A percentile compares a stretch with the other conserved stretches of the same genome.
Evolutionary conservation across 2,113 vertebrate genomes (phyloP).

Genomic region (Recurvirostra avosetta): DNA sequence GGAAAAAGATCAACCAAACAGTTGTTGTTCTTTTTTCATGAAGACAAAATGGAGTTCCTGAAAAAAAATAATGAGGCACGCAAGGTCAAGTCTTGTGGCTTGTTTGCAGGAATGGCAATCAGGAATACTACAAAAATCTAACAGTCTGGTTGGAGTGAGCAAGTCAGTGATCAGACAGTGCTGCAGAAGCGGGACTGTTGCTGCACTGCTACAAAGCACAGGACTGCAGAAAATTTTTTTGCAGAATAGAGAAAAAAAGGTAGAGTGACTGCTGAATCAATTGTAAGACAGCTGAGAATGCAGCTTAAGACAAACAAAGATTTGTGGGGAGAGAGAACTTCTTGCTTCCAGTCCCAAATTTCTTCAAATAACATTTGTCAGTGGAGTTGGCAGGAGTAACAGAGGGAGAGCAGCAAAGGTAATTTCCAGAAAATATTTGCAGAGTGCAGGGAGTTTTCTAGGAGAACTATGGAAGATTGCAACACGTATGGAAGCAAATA

Average conservation of each 20-base stretch:
- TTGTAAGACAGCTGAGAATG: background rate
- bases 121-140: background rate
- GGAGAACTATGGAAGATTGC: background rate
- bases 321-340: background rate
- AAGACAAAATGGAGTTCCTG: background rate
- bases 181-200: background rate
- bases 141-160: background rate
- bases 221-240: background rate
- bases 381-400: background rate
- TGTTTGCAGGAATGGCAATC: background rate
- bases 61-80: background rate
- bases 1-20: background rate
- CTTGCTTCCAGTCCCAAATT: background rate
- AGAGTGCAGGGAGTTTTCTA: background rate
- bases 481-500: background rate
- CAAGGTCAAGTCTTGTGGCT: background rate
- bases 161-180: background rate
- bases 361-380: background rate
- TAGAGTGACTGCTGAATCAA: background rate
- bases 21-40: background rate
- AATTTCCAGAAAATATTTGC: background rate
- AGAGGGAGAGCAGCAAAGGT: background rate
- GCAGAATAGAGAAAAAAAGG: background rate
- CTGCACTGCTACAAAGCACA: background rate
- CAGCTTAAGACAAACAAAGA: background rate